Evolutionary conservation across 2,113 vertebrate species (phyloP).

Genomic region (Chelonoidis abingdonii): DNA sequence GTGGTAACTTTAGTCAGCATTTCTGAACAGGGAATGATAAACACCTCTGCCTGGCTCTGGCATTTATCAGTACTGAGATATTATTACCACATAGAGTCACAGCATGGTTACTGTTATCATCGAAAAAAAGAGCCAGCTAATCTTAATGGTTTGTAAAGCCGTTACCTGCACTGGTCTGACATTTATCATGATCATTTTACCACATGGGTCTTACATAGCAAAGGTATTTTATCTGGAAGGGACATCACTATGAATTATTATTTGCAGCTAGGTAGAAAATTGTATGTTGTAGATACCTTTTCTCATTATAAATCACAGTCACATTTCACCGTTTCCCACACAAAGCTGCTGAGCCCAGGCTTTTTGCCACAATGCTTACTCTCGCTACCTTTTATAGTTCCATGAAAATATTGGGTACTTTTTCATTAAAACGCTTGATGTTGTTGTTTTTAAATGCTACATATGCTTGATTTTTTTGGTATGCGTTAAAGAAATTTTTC

Average conservation of each 20-base stretch:
- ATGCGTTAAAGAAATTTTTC: constrained; percentile 59
- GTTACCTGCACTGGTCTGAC: constrained; percentile 96
- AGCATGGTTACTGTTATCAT: constrained; percentile 87
- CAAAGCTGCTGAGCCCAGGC: constrained; percentile 93
- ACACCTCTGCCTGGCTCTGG: constrained; percentile 82
- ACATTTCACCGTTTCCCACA: constrained; percentile 90
- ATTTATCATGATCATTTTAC: constrained; percentile 98
- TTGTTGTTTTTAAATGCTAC: constrained; percentile 50
- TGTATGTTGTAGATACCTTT: constrained; percentile 98
- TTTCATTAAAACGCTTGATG: constrained; percentile 80
- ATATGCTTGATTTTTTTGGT: constrained; percentile 45
- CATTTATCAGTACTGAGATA: constrained; percentile 89
- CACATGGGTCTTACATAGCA: constrained; percentile 86
- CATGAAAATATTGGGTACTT: constrained; percentile 78
- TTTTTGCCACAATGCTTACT: constrained; percentile 78
- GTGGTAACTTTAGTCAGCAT: constrained; percentile 90
- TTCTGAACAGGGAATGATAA: constrained; percentile 87
- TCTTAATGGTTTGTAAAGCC: constrained; percentile 98
- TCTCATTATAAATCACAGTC: constrained; percentile 98
- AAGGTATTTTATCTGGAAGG: constrained; percentile 95
- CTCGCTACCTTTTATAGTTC: constrained; percentile 74
- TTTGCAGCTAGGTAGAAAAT: constrained; percentile 99
- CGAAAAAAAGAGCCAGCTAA: constrained; percentile 85
- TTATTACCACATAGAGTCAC: constrained; percentile 89
- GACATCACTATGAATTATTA: constrained; percentile 99